Base-by-base conservation (phyloP, 2,797 vertebrate genomes). In the Nothura maculosa region DNA sequence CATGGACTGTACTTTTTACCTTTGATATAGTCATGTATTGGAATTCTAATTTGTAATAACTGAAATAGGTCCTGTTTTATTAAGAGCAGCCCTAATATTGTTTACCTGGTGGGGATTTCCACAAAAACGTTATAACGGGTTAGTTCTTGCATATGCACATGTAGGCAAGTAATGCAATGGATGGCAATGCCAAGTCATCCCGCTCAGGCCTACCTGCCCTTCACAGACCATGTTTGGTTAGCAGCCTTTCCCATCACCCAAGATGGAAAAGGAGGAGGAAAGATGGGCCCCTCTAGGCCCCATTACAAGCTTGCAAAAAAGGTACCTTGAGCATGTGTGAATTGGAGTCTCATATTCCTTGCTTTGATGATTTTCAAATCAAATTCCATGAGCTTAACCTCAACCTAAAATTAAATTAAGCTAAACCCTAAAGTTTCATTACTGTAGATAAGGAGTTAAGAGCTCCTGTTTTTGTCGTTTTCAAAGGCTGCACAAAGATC, bases 61-160 rank as follows among this genome's bases (percentile, higher is more conserved):
- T 81, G 27, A 62, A 8, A 60, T 63, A 61, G 50, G 28, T 81
- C 34, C 22, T 76, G 34, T 76, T 92, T 76, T 54, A 76, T 50
- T 62, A 66, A 78, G 77, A 79, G 8, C 20, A 64, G 18, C 34
- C 85, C 24, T 66, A 62, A 68, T n/a, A 7, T 12, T 86, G 22
- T 85, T 72, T 63, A 87, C 48, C 34, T 63, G 50, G 57, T 77
- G 15, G 40, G 48, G 19, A 63, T 28, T 10, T 32, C 9, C 10
- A 28, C 48, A 52, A 28, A 60, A 60, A 27, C 27, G 45, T 32
- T 32, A 4, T 54, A 64, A 30, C 12, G 58, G 50, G 81, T 85
- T 30, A 83, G 8, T 34, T 87, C 64, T 27, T 48, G 34, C 40
- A 38, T 24, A 19, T 58, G 43, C 40, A 32, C 27, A 21, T 5